These are phyloP conservation scores for Azorinus chamasolen DNA, from an alignment of 2,888 invertebrate genomes.

Conservation along the genomic window DNA sequence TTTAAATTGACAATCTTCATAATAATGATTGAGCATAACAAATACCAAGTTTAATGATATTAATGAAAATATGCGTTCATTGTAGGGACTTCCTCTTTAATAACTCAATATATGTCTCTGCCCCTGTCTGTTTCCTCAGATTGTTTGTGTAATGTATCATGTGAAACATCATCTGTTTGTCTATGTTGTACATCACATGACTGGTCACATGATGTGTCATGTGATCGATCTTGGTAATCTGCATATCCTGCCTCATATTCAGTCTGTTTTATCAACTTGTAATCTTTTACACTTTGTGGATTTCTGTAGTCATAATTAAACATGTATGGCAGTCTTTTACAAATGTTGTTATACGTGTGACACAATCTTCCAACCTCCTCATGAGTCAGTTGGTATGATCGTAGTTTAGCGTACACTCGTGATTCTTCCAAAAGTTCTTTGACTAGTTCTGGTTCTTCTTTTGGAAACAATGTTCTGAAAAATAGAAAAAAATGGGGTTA, in stretches of 20 bases:
- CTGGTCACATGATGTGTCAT: too few relatives aligned
- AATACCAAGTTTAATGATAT: too few relatives aligned
- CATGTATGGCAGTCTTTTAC: constrained; percentile 86
- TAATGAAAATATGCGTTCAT: too few relatives aligned
- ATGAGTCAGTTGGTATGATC: constrained; percentile 92
- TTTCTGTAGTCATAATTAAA: constrained; percentile 90
- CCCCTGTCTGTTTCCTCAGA: too few relatives aligned
- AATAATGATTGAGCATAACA: too few relatives aligned
- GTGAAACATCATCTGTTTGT: too few relatives aligned
- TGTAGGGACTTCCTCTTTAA: too few relatives aligned
- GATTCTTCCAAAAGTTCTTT: constrained; percentile 90
- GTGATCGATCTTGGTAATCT: too few relatives aligned
- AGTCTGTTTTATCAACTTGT: background rate
- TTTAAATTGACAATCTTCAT: too few relatives aligned
- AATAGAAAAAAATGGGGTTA: constrained; percentile 1
- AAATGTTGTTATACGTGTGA: constrained; percentile 91
- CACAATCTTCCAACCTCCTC: constrained; percentile 93
- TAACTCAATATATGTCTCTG: too few relatives aligned
- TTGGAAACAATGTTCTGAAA: constrained; percentile 91
- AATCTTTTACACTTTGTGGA: constrained; percentile 19
- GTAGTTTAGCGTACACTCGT: constrained; percentile 90
- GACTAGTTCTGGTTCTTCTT: constrained; percentile 90
- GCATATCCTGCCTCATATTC: constrained; percentile 4
- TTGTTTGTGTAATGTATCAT: too few relatives aligned
- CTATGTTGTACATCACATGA: too few relatives aligned